Percentiles rank a stretch among this genome's conserved stretches.
phyloP scores from a whole-genome alignment of 2,888 invertebrate species.

The Ptilodon capucinus region DNA sequence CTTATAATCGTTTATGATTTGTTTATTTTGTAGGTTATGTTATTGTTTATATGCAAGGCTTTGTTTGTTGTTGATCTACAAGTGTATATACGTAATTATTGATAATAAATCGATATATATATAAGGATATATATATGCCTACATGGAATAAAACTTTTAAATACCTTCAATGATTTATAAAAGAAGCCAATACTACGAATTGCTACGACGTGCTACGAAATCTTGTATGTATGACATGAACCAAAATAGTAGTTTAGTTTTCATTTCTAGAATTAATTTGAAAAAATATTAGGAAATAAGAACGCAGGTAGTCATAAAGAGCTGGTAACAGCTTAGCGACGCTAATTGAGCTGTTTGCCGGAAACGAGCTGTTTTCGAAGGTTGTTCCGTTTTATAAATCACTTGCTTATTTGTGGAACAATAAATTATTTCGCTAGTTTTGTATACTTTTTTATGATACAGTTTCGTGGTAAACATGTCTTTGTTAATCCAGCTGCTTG shows the following conservation, averaged over 20 bases:
- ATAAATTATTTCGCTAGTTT: too few relatives aligned
- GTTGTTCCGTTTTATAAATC: not conserved
- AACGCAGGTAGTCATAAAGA: not conserved
- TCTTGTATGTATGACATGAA: not conserved
- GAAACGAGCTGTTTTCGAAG: conserved; percentile 3
- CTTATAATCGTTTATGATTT: not conserved
- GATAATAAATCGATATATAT: too few relatives aligned
- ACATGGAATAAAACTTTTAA: too few relatives aligned
- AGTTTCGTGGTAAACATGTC: too few relatives aligned
- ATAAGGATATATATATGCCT: too few relatives aligned
- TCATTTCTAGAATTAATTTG: not conserved
- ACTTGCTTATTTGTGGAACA: not conserved
- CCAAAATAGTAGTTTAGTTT: not conserved
- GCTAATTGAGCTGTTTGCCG: conserved; percentile 9
- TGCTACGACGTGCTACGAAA: too few relatives aligned
- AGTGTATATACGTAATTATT: not conserved
- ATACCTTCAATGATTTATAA: too few relatives aligned
- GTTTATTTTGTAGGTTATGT: not conserved
- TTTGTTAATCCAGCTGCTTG: too few relatives aligned
- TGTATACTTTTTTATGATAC: too few relatives aligned
- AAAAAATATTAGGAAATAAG: not conserved
- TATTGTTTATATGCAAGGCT: not conserved
- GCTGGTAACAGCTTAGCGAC: not conserved
- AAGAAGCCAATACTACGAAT: too few relatives aligned
- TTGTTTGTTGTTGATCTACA: not conserved